Evolutionary conservation across 2,888 invertebrate species (phyloP).

Genomic region (Eupithecia subumbrata): DNA sequence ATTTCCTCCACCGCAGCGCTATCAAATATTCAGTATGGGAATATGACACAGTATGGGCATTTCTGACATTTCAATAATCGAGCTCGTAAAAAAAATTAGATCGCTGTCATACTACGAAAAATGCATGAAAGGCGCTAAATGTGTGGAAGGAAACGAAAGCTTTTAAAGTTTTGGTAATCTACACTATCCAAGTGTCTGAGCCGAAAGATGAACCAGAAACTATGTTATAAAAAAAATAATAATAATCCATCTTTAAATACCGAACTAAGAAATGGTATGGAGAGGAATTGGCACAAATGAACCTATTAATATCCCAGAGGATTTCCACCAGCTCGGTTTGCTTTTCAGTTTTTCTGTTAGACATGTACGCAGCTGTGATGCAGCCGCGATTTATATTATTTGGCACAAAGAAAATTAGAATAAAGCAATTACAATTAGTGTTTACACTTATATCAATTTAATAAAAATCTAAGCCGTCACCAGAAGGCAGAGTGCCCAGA

Average conservation of each 20-base stretch:
- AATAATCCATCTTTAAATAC: too few relatives aligned
- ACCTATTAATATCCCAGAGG: neutral
- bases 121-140: neutral
- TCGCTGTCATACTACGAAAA: neutral
- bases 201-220: too few relatives aligned
- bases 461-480: too few relatives aligned
- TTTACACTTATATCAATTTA: too few relatives aligned
- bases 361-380: neutral
- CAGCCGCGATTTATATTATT: neutral
- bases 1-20: conserved; percentile 53
- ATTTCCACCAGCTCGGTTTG: neutral
- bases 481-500: too few relatives aligned
- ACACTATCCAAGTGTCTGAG: too few relatives aligned
- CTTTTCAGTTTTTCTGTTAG: neutral
- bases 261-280: neutral
- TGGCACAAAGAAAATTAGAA: too few relatives aligned
- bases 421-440: too few relatives aligned
- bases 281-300: neutral
- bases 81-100: neutral
- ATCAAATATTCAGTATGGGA: conserved; percentile 1
- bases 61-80: neutral
- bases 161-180: neutral
- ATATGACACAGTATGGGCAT: neutral
- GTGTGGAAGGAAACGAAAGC: neutral
- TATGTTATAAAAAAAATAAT: too few relatives aligned